Evolutionary conservation across 2,888 invertebrate species (phyloP), one percentile per base, ranked within the genome.

Genomic region (Eurytoma californica): DNA sequence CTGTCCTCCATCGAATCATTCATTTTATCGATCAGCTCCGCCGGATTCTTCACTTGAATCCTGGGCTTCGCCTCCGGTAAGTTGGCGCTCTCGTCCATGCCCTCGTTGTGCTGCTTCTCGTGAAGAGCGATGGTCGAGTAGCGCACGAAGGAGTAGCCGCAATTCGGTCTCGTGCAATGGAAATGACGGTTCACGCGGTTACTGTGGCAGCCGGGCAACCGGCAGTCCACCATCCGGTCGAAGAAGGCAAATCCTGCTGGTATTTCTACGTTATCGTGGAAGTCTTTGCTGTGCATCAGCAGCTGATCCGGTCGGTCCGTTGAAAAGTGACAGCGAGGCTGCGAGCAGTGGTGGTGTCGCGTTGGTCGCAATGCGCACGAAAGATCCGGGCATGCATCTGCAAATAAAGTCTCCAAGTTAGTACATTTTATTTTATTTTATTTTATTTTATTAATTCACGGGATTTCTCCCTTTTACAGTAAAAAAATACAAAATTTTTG

Each of bases 231-330:
- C 86, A 93, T 93, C 70, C 91, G 92, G 87, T 95, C 95, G 89
- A 95, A 97, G 89, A 96, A 96, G 81, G 96, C 95, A 87, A 96
- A 97, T 0, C 96, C 96, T 68, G 97, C 95, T 55, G 96, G 91
- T 73, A 97, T 95, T 84, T 95, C 95, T 61, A 94, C 93, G 84
- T 95, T 94, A 82, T 95, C 95, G 89, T 97, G 97, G 85, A 95
- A 96, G 89, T 97, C 97, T 86, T 95, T 94, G 90, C 96, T 94
- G 87, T 97, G 97, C 84, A 95, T 94, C 80, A 95, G 93, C 84
- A 97, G 93, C 55, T 95, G 93, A 81, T 95, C 94, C 78, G 95
- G 94, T 67, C 94, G 93, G 87, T 96, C 95, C 0, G 96, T 95
- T 13, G 95, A 94, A 86, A 95, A 97, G 87, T 96, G 94, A 88